Evolutionary conservation across 2,113 vertebrate species (phyloP).

Genomic region (Buteo buteo): DNA sequence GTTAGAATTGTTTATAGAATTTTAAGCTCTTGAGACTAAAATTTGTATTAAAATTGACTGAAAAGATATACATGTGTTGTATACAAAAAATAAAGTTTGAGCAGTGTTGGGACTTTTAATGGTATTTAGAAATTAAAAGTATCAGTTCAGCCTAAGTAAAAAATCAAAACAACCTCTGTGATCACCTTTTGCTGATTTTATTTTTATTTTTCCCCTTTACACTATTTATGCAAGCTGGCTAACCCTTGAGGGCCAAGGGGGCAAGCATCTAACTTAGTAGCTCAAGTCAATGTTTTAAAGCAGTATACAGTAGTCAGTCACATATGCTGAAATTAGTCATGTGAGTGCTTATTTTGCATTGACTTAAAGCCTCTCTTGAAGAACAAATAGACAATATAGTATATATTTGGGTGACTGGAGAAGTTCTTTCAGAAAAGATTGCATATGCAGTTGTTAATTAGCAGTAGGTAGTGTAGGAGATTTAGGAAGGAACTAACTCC

Average conservation of each 20-base stretch:
- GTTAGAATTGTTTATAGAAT: neutral
- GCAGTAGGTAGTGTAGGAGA: neutral
- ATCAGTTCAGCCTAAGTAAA: neutral
- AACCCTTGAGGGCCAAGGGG: neutral
- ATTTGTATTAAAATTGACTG: neutral
- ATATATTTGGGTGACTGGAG: neutral
- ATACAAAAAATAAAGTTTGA: neutral
- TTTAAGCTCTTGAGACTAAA: neutral
- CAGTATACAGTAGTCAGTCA: neutral
- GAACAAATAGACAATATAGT: neutral
- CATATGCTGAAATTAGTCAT: neutral
- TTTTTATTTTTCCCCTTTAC: neutral
- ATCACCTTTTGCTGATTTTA: neutral
- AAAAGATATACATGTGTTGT: rapidly evolving
- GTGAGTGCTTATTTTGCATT: neutral
- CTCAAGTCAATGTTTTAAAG: neutral
- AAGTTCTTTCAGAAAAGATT: neutral
- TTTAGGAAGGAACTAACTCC: neutral
- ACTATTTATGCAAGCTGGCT: neutral
- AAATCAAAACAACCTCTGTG: neutral
- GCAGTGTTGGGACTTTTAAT: neutral
- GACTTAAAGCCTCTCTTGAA: neutral
- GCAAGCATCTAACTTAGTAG: neutral
- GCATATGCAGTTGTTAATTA: neutral
- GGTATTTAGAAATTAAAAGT: neutral